Base-by-base conservation (phyloP, 2,888 invertebrate species). In the Epistrophe grossulariae region DNA sequence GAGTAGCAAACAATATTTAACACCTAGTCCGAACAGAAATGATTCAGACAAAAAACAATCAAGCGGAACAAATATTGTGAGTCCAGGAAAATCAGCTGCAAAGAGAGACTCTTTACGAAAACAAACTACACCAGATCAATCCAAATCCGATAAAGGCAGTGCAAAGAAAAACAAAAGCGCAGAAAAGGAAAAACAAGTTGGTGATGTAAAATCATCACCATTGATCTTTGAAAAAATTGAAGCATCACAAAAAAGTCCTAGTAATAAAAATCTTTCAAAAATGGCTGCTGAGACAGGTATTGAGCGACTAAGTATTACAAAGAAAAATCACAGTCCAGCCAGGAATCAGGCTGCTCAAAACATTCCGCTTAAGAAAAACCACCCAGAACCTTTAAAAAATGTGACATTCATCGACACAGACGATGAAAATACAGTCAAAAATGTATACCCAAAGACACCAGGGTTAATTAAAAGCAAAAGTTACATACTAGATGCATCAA, bases 361-460 rank as follows among this genome's bases (percentile, higher is more conserved):
- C 4, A 45, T 55, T 43, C 43, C 81, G 24, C 45, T n/a, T 19
- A 70, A 76, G 24, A 72, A 55, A 11, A 19, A 48, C 9, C 48
- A 19, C 0, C 38, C 78, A 2, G 84, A 88, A 6, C 72, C 43
- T 4, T 38, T 73, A 0, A 89, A 89, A 71, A 84, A 64, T 5
- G 91, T 92, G 0, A 80, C 48, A 4, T 92, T 92, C n/a, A 60
- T 72, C 72, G 74, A 77, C 0, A 62, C 70, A 10, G 60, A 52
- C 5, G 84, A 76, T 4, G 89, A 89, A 17, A 80, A 88, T 5
- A 40, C n/a, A 5, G 64, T 45, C 0, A 91, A 91, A 70, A 84
- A 6, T 5, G 84, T 72, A 28, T 91, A 89, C 84, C 91, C 90
- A 6, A 91, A 90, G 81, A 91, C 91, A 6, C 91, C 91, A 15